Evolutionary conservation across 2,113 vertebrate species (phyloP).

Genomic region (Globicephala melas): DNA sequence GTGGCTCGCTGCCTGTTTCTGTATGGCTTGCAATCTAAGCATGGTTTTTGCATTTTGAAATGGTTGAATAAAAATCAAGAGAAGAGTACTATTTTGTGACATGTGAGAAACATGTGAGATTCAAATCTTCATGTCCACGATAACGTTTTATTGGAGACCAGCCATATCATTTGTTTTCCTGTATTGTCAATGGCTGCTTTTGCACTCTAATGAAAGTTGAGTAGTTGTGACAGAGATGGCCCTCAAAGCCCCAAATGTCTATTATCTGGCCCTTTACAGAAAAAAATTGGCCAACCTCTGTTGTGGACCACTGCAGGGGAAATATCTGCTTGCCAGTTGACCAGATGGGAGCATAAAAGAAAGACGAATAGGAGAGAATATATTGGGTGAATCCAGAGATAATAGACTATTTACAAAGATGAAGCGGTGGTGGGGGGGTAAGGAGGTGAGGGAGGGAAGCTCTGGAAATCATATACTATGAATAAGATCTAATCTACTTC

Average conservation of each 20-base stretch:
- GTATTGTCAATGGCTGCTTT: neutral
- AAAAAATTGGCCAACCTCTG: neutral
- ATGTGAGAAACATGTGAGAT: neutral
- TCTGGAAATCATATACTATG: rapidly evolving
- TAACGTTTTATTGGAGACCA: neutral
- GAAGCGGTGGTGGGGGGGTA: neutral
- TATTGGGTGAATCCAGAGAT: neutral
- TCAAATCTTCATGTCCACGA: neutral
- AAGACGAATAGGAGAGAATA: neutral
- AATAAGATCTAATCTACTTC: neutral
- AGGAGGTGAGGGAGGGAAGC: neutral
- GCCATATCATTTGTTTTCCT: neutral
- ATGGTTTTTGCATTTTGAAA: neutral
- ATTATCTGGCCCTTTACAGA: neutral
- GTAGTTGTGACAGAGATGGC: neutral
- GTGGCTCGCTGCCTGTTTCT: neutral
- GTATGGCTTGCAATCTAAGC: neutral
- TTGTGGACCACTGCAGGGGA: neutral
- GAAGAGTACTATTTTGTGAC: neutral
- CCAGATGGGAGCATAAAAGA: neutral
- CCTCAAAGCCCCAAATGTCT: neutral
- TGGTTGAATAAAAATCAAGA: neutral
- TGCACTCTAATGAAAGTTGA: neutral
- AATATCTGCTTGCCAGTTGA: neutral
- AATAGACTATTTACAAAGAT: neutral